phyloP scores from a whole-genome alignment of 2,113 vertebrate genomes.

The Dipodomys ordii region DNA sequence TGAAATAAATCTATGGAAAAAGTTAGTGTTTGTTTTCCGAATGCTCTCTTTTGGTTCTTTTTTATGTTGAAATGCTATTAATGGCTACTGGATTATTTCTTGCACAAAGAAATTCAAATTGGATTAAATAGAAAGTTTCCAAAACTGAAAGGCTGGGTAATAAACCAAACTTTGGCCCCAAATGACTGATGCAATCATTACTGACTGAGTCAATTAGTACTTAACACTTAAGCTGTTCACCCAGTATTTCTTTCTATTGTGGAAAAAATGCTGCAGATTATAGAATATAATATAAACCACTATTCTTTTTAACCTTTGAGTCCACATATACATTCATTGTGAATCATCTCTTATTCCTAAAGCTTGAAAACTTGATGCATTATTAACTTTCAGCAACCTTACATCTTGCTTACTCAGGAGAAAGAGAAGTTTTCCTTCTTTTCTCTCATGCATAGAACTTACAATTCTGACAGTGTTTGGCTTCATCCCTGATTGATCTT shows the following conservation, averaged over 20 bases:
- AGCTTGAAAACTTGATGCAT: not conserved
- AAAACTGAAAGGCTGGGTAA: not conserved
- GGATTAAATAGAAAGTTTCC: not conserved
- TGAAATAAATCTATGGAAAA: conserved; percentile 14
- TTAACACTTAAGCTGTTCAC: not conserved
- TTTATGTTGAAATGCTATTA: not conserved
- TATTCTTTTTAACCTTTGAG: not conserved
- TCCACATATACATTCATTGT: not conserved
- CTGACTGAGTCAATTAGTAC: not conserved
- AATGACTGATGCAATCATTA: not conserved
- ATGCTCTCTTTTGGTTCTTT: not conserved
- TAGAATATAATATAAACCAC: not conserved
- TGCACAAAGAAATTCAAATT: conserved; percentile 18
- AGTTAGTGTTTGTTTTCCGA: not conserved
- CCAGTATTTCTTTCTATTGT: not conserved
- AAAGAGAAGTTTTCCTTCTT: conserved; percentile 41
- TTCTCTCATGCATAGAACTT: conserved; percentile 30
- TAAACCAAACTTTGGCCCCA: not conserved
- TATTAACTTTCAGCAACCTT: not conserved
- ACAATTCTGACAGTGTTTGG: conserved; percentile 54
- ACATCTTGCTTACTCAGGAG: not conserved
- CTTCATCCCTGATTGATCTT: conserved; percentile 71
- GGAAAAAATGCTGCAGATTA: not conserved
- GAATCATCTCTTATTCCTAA: conserved; percentile 23
- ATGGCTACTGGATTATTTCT: not conserved